phyloP scores from a whole-genome alignment of 2,888 invertebrate species.

The Anthophora plumipes region DNA sequence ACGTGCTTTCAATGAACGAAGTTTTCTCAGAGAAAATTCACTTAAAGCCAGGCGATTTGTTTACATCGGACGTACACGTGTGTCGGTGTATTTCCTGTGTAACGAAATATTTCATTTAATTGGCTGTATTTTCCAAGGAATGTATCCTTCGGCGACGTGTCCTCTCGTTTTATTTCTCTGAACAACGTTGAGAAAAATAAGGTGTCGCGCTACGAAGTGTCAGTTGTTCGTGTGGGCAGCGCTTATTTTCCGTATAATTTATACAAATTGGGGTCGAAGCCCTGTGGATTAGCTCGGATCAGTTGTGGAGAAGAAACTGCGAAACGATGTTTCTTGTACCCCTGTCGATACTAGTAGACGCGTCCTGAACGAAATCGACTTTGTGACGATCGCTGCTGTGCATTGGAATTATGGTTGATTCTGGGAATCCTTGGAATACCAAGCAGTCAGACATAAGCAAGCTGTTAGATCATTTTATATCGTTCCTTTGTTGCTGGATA shows the following conservation, averaged over 20 bases:
- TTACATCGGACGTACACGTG: background rate
- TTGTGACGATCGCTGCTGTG: constrained; percentile 13
- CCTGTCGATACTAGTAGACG: constrained; percentile 14
- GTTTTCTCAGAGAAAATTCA: background rate
- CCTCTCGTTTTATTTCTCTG: constrained; percentile 15
- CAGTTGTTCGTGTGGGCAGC: constrained; percentile 14
- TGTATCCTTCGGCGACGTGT: constrained; percentile 6
- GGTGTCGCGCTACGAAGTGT: background rate
- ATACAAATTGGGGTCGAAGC: constrained; percentile 34
- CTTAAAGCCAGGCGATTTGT: constrained; percentile 4
- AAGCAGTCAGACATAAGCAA: background rate
- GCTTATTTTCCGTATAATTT: constrained; percentile 42
- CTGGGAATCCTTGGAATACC: constrained; percentile 23
- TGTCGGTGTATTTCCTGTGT: background rate
- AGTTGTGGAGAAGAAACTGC: background rate
- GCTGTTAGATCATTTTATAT: background rate
- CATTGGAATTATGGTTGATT: constrained; percentile 44
- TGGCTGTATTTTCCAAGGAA: constrained; percentile 6
- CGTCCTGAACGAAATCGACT: constrained; percentile 7
- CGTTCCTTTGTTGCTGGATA: background rate
- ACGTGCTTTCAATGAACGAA: background rate
- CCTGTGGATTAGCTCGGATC: constrained; percentile 17
- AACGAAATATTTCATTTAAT: constrained; percentile 14
- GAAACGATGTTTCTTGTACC: background rate
- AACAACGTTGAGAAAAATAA: background rate